phyloP scores from a whole-genome alignment of 2,888 invertebrate genomes.

The Epistrophe grossulariae region DNA sequence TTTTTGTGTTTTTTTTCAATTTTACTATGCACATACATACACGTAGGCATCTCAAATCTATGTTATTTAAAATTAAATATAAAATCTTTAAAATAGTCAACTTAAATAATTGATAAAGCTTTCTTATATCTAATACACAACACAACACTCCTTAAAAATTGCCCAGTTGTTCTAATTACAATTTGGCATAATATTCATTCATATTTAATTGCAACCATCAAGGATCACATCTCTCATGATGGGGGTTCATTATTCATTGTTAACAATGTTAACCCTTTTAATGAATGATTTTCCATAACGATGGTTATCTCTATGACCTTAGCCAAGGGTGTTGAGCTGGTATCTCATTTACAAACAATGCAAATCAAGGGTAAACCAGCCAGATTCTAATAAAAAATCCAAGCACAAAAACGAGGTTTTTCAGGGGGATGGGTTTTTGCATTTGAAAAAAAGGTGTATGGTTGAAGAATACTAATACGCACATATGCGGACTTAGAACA shows the following conservation, averaged over 20 bases:
- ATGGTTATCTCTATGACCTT: constrained; percentile 61
- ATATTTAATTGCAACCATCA: constrained; percentile 60
- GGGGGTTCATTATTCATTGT: constrained; percentile 51
- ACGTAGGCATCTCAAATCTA: too few species aligned
- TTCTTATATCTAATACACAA: constrained; percentile 4
- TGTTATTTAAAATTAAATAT: neutral
- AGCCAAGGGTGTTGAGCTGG: constrained; percentile 54
- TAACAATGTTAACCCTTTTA: constrained; percentile 65
- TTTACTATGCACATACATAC: too few species aligned
- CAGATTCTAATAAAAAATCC: constrained; percentile 7
- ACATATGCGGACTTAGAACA: neutral
- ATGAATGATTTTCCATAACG: constrained; percentile 63
- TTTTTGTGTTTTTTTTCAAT: too few species aligned
- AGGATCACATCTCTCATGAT: constrained; percentile 39
- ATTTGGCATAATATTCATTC: constrained; percentile 63
- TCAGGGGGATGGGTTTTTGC: neutral
- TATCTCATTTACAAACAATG: constrained; percentile 26
- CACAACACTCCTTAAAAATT: constrained; percentile 32
- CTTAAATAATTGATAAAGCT: constrained; percentile 51
- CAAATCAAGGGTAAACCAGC: constrained; percentile 24
- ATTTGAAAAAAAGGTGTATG: neutral
- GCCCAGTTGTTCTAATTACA: constrained; percentile 72
- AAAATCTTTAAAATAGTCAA: constrained; percentile 43
- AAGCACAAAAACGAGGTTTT: neutral
- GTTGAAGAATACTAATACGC: too few species aligned